Conservation (phyloP, 2,888 invertebrate species). For the Drosophila meridiana region DNA sequence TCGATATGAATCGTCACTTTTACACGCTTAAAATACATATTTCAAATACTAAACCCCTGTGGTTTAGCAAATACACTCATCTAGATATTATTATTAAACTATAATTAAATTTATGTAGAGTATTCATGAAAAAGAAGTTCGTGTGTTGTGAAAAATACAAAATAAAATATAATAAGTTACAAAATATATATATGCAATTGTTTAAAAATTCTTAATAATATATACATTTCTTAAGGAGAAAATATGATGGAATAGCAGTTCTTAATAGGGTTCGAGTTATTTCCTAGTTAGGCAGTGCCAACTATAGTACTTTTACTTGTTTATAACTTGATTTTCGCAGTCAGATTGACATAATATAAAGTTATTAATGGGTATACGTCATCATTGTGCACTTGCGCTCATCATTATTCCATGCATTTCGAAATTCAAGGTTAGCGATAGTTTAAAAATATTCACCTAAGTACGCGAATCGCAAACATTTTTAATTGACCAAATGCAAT, state of each 20-base stretch:
- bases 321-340: neutral
- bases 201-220: no score
- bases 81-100: neutral
- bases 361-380: slow-evolving; percentile 30
- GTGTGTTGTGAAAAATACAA: no score
- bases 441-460: slow-evolving; percentile 48
- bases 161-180: no score
- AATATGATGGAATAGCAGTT: neutral
- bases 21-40: no score
- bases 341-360: neutral
- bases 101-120: neutral
- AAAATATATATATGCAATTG: no score
- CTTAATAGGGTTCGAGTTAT: neutral
- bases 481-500: slow-evolving; percentile 68
- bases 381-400: slow-evolving; percentile 3
- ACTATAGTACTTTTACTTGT: neutral
- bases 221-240: no score
- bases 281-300: neutral
- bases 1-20: no score
- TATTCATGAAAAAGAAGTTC: neutral
- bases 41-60: no score
- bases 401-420: slow-evolving; percentile 7
- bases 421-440: slow-evolving; percentile 55
- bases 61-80: neutral
- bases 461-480: slow-evolving; percentile 56